Percentiles rank a stretch among this genome's conserved stretches.
phyloP scores from a whole-genome alignment of 2,113 vertebrate genomes.

The Chelonoidis abingdonii region DNA sequence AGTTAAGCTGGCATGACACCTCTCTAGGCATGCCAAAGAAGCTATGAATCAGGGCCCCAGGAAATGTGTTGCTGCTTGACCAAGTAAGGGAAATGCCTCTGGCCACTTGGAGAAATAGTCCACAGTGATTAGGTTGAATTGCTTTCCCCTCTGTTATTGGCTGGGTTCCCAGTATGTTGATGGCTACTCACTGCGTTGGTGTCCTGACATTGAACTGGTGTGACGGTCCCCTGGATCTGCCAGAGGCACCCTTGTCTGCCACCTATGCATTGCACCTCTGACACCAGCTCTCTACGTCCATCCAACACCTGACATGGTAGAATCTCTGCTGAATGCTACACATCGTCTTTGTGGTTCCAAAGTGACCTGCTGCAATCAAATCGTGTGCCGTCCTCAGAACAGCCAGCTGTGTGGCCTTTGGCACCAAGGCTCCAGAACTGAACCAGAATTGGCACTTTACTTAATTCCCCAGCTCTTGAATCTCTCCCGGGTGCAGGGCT shows the following conservation, averaged over 20 bases:
- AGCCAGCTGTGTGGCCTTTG: background rate
- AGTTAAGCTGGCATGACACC: slow-evolving; percentile 62
- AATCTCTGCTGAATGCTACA: background rate
- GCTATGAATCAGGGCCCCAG: slow-evolving; percentile 30
- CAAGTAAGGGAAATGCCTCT: slow-evolving; percentile 46
- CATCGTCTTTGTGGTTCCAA: background rate
- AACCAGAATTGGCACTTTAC: background rate
- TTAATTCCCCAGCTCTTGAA: background rate
- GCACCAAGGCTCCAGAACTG: background rate
- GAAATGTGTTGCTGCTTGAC: slow-evolving; percentile 26
- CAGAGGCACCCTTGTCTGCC: background rate
- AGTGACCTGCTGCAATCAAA: background rate
- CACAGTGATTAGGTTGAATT: slow-evolving; percentile 23
- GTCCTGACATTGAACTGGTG: background rate
- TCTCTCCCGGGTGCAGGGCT: background rate
- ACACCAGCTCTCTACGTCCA: background rate
- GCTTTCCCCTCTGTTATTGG: background rate
- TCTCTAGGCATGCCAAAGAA: slow-evolving; percentile 66
- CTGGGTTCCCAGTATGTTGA: background rate
- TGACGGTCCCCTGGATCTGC: background rate
- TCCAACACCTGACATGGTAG: background rate
- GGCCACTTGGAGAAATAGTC: background rate
- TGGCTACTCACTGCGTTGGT: background rate
- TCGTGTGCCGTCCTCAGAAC: background rate
- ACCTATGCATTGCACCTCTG: background rate